phyloP scores from a whole-genome alignment of 2,113 vertebrate genomes.

The Polypterus bichir region DNA sequence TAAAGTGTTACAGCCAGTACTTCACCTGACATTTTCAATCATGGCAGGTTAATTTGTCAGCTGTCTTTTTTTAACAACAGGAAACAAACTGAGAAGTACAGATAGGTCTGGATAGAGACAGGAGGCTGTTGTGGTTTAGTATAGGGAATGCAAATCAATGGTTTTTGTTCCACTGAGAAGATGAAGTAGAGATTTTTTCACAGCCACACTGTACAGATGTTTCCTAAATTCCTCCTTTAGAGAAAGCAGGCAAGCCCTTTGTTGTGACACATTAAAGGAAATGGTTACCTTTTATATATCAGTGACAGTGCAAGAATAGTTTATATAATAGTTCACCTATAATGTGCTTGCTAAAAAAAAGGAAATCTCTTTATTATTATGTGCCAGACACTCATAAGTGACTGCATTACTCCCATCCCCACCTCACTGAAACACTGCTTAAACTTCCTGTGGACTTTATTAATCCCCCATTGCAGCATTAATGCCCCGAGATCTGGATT shows the following conservation, averaged over 20 bases:
- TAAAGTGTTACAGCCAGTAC: conserved; percentile 38
- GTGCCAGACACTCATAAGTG: no score
- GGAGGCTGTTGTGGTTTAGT: conserved; percentile 45
- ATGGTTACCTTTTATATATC: no score
- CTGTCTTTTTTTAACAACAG: conserved; percentile 39
- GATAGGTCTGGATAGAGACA: conserved; percentile 41
- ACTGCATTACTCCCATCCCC: conserved; percentile 11
- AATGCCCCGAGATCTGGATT: conserved; percentile 33
- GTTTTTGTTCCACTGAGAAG: conserved; percentile 38
- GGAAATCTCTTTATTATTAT: no score
- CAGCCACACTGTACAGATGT: conserved; percentile 44
- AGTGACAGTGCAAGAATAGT: no score
- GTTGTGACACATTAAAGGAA: no score
- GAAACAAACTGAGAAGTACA: conserved; percentile 32
- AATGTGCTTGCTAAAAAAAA: no score
- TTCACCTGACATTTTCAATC: conserved; percentile 62
- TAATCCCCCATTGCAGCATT: conserved; percentile 50
- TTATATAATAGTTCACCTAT: no score
- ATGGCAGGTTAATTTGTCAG: conserved; percentile 42
- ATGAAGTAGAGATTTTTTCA: conserved; percentile 16
- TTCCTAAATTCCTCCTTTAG: conserved; percentile 45
- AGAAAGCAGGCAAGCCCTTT: conserved; percentile 62
- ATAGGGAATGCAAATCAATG: conserved; percentile 54
- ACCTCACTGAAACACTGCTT: conserved; percentile 51
- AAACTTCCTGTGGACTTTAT: conserved; percentile 57